These are phyloP conservation scores for Sinocyclocheilus anshuiensis DNA, from an alignment of 2,113 vertebrate genomes.

Conservation along the genomic window DNA sequence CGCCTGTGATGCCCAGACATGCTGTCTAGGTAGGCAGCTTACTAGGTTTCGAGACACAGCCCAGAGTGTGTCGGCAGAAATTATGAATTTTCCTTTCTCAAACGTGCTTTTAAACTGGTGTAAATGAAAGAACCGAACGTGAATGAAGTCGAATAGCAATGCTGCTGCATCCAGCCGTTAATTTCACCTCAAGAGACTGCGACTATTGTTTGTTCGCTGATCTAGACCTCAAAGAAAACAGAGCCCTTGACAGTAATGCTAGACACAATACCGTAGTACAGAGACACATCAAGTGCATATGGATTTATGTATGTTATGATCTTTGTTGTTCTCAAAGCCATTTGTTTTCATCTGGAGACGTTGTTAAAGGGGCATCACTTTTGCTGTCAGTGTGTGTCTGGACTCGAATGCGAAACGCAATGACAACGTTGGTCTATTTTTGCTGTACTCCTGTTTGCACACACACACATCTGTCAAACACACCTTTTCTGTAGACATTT, in stretches of 20 bases:
- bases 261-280: not conserved
- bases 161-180: not conserved
- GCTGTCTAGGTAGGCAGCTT: not conserved
- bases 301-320: not conserved
- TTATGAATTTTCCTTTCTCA: not conserved
- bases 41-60: not conserved
- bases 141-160: not conserved
- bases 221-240: conserved; percentile 1
- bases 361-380: not conserved
- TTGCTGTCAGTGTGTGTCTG: not conserved
- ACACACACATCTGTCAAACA: not conserved
- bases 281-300: not conserved
- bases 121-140: not conserved
- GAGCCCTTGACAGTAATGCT: conserved; percentile 18
- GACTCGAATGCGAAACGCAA: not conserved
- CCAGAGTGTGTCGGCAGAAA: not conserved
- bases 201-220: conserved; percentile 13
- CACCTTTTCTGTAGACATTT: not conserved
- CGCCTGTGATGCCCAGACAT: not conserved
- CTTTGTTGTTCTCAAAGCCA: not conserved
- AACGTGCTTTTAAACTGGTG: not conserved
- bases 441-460: not conserved
- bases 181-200: not conserved
- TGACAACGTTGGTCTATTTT: not conserved
- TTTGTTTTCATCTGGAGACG: not conserved